A percentile compares a stretch with the other conserved stretches of the same genome.
Conservation (phyloP, 2,113 vertebrate genomes). For the Centropus bengalensis region DNA sequence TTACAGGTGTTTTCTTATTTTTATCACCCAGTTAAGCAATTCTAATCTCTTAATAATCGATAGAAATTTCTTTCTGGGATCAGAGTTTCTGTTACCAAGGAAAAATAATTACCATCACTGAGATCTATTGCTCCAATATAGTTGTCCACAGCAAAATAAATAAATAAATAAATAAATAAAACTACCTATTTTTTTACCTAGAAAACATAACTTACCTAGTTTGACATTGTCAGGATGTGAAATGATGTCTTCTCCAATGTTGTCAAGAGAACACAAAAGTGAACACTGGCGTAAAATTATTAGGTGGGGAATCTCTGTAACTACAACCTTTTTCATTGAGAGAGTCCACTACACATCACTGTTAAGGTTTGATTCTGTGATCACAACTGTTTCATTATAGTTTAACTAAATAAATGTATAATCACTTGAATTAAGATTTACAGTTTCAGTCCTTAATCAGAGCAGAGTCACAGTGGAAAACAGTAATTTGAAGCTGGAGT, state of each 20-base stretch:
- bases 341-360: neutral
- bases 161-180: too few relatives aligned
- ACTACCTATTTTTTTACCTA: neutral
- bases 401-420: conserved; percentile 22
- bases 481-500: neutral
- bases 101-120: neutral
- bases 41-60: neutral
- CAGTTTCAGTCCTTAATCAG: neutral
- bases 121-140: neutral
- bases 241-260: neutral
- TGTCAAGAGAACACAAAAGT: neutral
- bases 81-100: neutral
- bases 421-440: neutral
- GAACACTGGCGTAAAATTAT: neutral
- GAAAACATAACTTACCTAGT: neutral
- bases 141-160: neutral
- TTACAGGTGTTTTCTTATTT: neutral
- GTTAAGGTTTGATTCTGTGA: neutral
- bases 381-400: neutral
- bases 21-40: neutral
- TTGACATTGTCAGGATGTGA: neutral
- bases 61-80: neutral
- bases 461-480: neutral
- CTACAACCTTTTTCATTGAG: neutral
- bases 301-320: neutral